Evolutionary conservation across 2,797 vertebrate genomes (phyloP).

Genomic region (Borostomias antarcticus): DNA sequence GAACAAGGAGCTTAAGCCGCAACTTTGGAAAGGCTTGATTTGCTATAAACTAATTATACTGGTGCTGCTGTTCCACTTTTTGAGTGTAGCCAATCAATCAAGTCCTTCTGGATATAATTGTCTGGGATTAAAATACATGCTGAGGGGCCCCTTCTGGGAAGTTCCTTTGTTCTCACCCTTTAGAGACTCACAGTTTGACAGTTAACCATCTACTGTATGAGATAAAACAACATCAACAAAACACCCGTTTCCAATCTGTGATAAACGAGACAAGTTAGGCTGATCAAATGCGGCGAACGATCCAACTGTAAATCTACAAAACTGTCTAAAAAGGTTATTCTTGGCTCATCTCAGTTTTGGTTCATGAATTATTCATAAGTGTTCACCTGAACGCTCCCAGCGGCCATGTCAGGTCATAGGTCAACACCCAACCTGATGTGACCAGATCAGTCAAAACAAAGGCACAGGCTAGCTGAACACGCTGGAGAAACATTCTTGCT

Average conservation of each 20-base stretch:
- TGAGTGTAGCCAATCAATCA: constrained; percentile 6
- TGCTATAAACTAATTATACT: background rate
- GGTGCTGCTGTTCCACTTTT: constrained; percentile 3
- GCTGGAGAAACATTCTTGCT: background rate
- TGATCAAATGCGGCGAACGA: too few relatives aligned
- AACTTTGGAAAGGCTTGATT: constrained; percentile 8
- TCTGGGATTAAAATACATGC: constrained; percentile 2
- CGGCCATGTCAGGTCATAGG: constrained; percentile 16
- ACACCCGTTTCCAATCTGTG: background rate
- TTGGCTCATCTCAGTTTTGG: background rate
- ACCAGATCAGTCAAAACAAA: background rate
- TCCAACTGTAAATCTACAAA: too few relatives aligned
- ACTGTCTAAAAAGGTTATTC: background rate
- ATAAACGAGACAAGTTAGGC: background rate
- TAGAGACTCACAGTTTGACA: background rate
- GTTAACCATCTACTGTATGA: background rate
- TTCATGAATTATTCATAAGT: constrained; percentile 20
- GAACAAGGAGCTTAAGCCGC: constrained; percentile 23
- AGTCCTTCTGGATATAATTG: constrained; percentile 9
- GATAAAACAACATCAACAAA: background rate
- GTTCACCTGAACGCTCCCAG: constrained; percentile 16
- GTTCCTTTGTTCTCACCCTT: background rate
- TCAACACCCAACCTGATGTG: constrained; percentile 13
- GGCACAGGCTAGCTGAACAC: background rate
- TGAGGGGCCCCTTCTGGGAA: background rate